Base-by-base conservation (phyloP, 1,140 invertebrate genomes). In the Gyrodactylus salaris region DNA sequence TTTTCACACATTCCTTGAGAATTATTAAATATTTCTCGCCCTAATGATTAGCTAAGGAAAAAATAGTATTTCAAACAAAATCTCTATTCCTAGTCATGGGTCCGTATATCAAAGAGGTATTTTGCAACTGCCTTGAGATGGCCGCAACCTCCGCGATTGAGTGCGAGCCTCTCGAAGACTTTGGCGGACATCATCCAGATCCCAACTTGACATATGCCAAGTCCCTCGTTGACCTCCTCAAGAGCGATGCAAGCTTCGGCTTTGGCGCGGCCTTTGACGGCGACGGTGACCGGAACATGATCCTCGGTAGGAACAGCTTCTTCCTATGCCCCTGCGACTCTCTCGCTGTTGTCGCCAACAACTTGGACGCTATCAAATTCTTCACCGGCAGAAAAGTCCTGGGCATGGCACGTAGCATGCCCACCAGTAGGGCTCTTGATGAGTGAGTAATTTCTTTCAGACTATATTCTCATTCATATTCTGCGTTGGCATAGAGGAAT, bases 261-360 rank as follows among this genome's bases (percentile, higher is more conserved):
- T 88, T 99, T 78, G 95, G 94, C 34, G 92, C 90, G 27, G 95
- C 95, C 70, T 99, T 98, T 81, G 95, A 99, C 84, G 94, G 94
- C 16, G 94, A 98, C 82, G 93, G 92, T 74, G 91, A 95, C 81
- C 85, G 91, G 70, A 94, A 94, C 80, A 95, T 95, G 94, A 90
- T 99, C 76, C 85, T 99, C 27, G 94, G 94, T 0, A 85, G 87
- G 77, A 87, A 87, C 71, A 92, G 89, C n/a, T 97, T 97, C 80
- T 99, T 98, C 82, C 91, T 98, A 0, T 95, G 88, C 0, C 94
- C 94, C 0, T 93, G 89, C 75, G 95, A 99, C 81, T 95, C 91
- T 16, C 83, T 99, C 77, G 95, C 95, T 1, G 88, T 98, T 16
- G 84, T 99, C 75, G 93, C 90, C 23, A 87, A 88, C 77, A 87